These are phyloP conservation scores for Rhea pennata DNA, from an alignment of 2,113 vertebrate species.

Conservation along the genomic window DNA sequence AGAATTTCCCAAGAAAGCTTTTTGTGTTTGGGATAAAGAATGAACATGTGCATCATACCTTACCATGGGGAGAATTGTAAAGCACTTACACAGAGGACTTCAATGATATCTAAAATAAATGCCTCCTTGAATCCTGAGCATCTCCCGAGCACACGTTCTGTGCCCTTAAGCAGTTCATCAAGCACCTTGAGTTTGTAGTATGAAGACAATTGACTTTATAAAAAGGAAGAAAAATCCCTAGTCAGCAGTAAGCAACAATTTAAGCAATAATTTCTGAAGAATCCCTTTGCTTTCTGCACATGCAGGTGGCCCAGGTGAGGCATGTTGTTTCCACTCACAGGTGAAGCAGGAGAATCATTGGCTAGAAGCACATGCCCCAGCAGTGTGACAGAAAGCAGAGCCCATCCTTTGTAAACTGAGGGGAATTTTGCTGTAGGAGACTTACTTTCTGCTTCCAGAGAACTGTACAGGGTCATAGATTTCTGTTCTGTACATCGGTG, in stretches of 20 bases:
- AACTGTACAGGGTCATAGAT: neutral
- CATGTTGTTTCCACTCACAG: neutral
- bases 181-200: neutral
- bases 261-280: neutral
- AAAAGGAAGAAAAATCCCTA: neutral
- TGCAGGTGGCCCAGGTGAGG: neutral
- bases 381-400: neutral
- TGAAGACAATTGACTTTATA: neutral
- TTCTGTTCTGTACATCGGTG: neutral
- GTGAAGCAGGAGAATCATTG: neutral
- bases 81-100: neutral
- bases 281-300: neutral
- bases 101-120: neutral
- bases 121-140: neutral
- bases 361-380: neutral
- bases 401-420: neutral
- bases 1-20: neutral
- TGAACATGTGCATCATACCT: accelerated
- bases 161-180: neutral
- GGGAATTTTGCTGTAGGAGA: accelerated
- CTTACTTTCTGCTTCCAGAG: neutral
- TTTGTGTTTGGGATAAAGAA: neutral
- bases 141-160: neutral
- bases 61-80: neutral
- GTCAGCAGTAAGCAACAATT: neutral